phyloP scores from a whole-genome alignment of 2,113 vertebrate genomes.

The Capreolus pygargus region DNA sequence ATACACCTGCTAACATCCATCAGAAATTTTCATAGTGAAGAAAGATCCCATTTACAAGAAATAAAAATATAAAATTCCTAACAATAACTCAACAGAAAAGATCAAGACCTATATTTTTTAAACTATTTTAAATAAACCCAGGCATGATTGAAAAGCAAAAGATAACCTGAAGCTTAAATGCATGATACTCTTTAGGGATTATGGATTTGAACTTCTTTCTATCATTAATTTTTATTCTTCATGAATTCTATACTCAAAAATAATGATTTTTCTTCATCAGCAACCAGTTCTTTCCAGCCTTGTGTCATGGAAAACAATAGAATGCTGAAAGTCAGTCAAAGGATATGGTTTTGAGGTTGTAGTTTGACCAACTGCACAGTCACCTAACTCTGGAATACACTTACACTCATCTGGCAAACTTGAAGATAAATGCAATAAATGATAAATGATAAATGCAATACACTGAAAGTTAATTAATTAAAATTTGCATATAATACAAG shows the following conservation, averaged over 20 bases:
- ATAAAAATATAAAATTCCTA: background rate
- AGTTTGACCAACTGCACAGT: background rate
- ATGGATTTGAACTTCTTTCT: background rate
- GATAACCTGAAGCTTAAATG: background rate
- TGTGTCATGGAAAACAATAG: constrained; percentile 50
- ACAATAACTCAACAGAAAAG: background rate
- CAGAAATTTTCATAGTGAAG: background rate
- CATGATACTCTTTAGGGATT: background rate
- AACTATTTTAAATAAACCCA: background rate
- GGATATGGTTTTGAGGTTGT: background rate
- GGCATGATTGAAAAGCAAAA: background rate
- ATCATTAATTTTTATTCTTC: constrained; percentile 31
- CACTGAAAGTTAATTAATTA: background rate
- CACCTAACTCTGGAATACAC: background rate
- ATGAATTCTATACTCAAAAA: background rate
- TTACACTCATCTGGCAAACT: background rate
- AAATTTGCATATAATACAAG: background rate
- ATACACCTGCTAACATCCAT: background rate
- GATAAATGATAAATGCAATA: constrained; percentile 3
- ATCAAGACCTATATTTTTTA: background rate
- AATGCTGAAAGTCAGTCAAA: background rate
- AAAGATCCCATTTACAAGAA: background rate
- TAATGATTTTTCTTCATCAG: constrained; percentile 51
- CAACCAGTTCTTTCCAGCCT: constrained; percentile 33
- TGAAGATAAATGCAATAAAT: background rate